Evolutionary conservation across 1,140 invertebrate species (phyloP).

Genomic region (Trachymyrmex septentrionalis): DNA sequence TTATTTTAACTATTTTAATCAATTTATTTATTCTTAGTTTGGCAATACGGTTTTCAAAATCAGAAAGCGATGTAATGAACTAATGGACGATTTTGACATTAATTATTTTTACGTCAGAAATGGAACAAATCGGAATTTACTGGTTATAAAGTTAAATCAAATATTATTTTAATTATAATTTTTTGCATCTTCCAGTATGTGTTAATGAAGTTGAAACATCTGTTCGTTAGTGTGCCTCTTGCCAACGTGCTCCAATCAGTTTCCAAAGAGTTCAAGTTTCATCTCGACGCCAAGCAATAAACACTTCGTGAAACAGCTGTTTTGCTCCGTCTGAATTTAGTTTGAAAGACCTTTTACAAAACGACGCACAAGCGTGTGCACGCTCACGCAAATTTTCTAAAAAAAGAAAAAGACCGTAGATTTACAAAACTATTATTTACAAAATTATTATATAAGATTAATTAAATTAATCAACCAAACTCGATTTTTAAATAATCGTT

Average conservation of each 20-base stretch:
- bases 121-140: background rate
- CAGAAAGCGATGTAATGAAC: background rate
- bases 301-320: constrained; percentile 64
- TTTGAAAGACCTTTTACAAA: constrained; percentile 55
- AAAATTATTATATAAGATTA: too few species aligned
- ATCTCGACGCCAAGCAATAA: constrained; percentile 62
- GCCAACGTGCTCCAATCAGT: constrained; percentile 5
- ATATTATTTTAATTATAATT: constrained; percentile 3
- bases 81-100: background rate
- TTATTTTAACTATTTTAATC: background rate
- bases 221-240: constrained; percentile 28
- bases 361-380: background rate
- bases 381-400: constrained; percentile 1
- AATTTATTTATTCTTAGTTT: background rate
- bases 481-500: background rate
- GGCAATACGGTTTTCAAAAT: background rate
- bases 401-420: constrained; percentile 14
- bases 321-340: constrained; percentile 66
- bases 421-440: too few species aligned
- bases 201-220: constrained; percentile 13
- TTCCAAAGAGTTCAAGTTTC: constrained; percentile 67
- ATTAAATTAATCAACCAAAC: background rate
- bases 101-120: background rate
- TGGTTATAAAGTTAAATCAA: background rate
- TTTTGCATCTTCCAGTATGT: background rate